Evolutionary conservation across 2,797 vertebrate species (phyloP), one percentile per base, ranked within the genome.

Genomic region (Liparis tanakae): DNA sequence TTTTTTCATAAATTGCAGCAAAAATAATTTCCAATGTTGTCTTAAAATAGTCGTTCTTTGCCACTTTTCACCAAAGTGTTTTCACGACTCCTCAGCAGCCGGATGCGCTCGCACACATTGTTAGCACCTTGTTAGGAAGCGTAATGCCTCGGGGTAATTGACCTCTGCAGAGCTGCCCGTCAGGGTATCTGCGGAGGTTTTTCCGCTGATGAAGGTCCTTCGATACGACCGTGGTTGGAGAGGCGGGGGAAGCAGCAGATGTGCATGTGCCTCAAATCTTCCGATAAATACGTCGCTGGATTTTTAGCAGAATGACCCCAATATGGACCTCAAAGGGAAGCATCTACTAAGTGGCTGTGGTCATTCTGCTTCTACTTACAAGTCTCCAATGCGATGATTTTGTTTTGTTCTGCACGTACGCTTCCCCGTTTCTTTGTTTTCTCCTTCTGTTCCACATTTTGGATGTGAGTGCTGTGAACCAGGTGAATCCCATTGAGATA

Each of bases 21-120:
- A 30, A 30, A 30, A 10, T 51, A 20, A 51, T 51, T 51, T 22
- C 10, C 63, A 30, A 51, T 67, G 67, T 39, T 54, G 39, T 82
- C 64, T 76, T 61, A 61, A 81, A 60, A 43, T 30, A 70, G 46
- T 37, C 8, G 1, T 76, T 78, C 37, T 72, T 41, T 60, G 41
- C 61, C 56, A 12, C 41, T 59, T 20, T 67, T 60, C 55, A 15
- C 57, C 34, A 70, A 84, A 73, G 41, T 53, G 18, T 69, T 62
- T 65, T 33, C 43, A 68, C 20, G 15, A 44, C 34, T 50, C 44
- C 69, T 33, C 39, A 44, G 68, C 43, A 61, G 76, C 41, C 15
- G 5, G 33, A 80, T 66, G 41, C 50, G 34, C 7, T 56, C 60
- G 20, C 53, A 15, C 71, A 25, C 10, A 50, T 62, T 20, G 22